phyloP scores from a whole-genome alignment of 2,797 vertebrate species.

The Silurus aristotelis region DNA sequence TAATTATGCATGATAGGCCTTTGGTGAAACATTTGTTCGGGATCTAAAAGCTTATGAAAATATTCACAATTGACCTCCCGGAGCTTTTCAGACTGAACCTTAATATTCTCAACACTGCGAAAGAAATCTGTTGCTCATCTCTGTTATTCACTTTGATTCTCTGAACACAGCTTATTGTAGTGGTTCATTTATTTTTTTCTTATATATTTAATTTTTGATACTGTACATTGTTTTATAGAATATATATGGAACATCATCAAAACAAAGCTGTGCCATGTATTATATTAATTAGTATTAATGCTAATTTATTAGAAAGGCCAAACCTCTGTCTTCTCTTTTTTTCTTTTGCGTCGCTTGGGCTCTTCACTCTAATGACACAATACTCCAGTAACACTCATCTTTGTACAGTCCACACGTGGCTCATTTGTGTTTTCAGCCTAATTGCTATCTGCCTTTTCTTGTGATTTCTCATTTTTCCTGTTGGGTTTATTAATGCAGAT shows the following conservation, averaged over 20 bases:
- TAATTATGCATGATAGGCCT: neutral
- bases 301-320: slow-evolving; percentile 63
- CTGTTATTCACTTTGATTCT: neutral
- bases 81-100: neutral
- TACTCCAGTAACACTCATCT: slow-evolving; percentile 15
- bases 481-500: neutral
- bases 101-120: neutral
- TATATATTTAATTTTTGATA: too few relatives aligned
- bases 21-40: neutral
- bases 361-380: slow-evolving; percentile 29
- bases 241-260: slow-evolving; percentile 50
- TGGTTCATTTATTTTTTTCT: too few relatives aligned
- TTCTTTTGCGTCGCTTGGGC: slow-evolving; percentile 23
- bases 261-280: slow-evolving; percentile 49
- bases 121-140: neutral
- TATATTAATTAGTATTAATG: slow-evolving; percentile 64
- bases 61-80: neutral
- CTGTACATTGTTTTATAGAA: slow-evolving; percentile 24
- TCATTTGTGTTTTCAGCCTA: slow-evolving; percentile 1
- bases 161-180: neutral
- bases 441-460: neutral
- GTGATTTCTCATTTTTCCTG: neutral
- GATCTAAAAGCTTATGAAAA: neutral
- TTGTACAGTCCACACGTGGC: slow-evolving; percentile 2
- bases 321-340: slow-evolving; percentile 21